A percentile compares a stretch with the other conserved stretches of the same genome.
phyloP scores from a whole-genome alignment of 2,797 vertebrate species.

The Chanos chanos region DNA sequence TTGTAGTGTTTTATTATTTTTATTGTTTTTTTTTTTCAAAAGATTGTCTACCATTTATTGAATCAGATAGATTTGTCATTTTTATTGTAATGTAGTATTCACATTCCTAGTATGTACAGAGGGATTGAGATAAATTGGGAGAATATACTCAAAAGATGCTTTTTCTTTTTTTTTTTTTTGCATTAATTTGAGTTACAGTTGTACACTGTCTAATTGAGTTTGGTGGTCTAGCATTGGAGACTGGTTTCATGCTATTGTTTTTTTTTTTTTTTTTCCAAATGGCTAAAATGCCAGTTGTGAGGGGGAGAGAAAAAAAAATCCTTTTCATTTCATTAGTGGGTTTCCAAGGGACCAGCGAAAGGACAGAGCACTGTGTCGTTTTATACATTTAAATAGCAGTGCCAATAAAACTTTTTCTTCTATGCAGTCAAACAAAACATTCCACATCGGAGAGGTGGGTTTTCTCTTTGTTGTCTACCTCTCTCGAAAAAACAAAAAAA shows the following conservation, averaged over 20 bases:
- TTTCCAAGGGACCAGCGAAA: constrained; percentile 37
- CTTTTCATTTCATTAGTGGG: constrained; percentile 14
- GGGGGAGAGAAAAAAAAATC: background rate
- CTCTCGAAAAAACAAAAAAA: constrained; percentile 38
- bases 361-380: constrained; percentile 30
- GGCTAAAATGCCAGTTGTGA: background rate
- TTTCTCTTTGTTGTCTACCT: constrained; percentile 51
- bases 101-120: constrained; percentile 46
- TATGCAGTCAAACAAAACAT: constrained; percentile 66
- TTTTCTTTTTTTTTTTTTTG: constrained; percentile 6
- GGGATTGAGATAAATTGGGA: constrained; percentile 16
- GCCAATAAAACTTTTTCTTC: constrained; percentile 48
- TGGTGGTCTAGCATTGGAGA: constrained; percentile 23
- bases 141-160: background rate
- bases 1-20: constrained; percentile 27
- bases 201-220: background rate
- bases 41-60: constrained; percentile 27
- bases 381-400: constrained; percentile 36
- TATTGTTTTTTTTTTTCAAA: constrained; percentile 22
- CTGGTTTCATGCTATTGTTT: background rate
- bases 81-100: constrained; percentile 41
- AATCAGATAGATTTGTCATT: constrained; percentile 40
- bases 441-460: constrained; percentile 59
- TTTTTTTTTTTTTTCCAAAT: background rate
- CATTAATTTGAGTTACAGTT: constrained; percentile 9